A percentile compares a stretch with the other conserved stretches of the same genome.
Conservation (phyloP, 2,113 vertebrate genomes). For the Aspidoscelis tigris region DNA sequence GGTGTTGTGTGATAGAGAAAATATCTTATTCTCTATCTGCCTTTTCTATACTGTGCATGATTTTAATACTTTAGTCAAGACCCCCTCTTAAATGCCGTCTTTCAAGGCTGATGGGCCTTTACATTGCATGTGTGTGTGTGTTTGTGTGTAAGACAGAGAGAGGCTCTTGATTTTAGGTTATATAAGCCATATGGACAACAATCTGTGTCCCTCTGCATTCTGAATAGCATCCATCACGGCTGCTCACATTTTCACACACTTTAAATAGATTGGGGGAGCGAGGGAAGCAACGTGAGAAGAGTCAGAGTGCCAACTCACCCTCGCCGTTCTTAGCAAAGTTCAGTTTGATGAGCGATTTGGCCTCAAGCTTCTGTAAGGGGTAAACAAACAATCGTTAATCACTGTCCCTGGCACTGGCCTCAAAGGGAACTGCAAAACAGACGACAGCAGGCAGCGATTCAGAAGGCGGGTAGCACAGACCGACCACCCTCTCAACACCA, state of each 20-base stretch:
- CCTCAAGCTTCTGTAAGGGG: constrained; percentile 88
- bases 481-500: background rate
- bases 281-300: constrained; percentile 3
- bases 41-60: too few relatives aligned
- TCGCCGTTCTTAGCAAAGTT: constrained; percentile 94
- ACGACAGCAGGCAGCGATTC: constrained; percentile 16
- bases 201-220: background rate
- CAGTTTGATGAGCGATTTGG: constrained; percentile 92
- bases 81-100: too few relatives aligned
- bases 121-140: too few relatives aligned
- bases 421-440: constrained; percentile 29
- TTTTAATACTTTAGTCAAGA: too few relatives aligned
- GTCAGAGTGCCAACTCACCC: constrained; percentile 76
- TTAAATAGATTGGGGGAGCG: background rate
- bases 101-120: too few relatives aligned
- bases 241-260: background rate
- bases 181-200: background rate
- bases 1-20: too few relatives aligned
- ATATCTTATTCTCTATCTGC: too few relatives aligned
- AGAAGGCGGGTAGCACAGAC: background rate
- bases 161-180: background rate
- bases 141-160: background rate
- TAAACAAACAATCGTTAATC: constrained; percentile 51
- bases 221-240: background rate
- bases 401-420: constrained; percentile 15